A percentile compares a stretch with the other conserved stretches of the same genome.
phyloP scores from a whole-genome alignment of 2,113 vertebrate species.

The Aspidoscelis tigris region DNA sequence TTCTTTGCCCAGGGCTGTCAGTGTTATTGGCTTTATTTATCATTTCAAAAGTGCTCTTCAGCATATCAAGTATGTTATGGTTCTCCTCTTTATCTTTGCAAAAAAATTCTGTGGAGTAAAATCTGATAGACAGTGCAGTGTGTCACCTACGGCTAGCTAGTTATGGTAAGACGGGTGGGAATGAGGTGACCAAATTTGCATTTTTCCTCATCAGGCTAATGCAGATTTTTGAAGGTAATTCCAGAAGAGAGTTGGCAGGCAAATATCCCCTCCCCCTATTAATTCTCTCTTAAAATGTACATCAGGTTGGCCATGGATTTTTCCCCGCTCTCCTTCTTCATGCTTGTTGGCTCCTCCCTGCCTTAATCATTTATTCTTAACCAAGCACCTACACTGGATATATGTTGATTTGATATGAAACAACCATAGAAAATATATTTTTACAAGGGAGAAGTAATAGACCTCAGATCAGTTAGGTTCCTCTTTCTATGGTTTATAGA shows the following conservation, averaged over 20 bases:
- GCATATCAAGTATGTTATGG: neutral
- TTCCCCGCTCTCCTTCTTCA: too few species aligned
- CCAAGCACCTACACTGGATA: too few species aligned
- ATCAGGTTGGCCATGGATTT: too few species aligned
- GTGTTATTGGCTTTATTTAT: neutral
- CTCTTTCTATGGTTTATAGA: too few species aligned
- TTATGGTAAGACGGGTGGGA: neutral
- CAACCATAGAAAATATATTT: too few species aligned
- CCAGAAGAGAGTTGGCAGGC: neutral
- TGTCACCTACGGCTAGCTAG: neutral
- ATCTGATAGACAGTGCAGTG: neutral
- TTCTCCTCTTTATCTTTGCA: conserved; percentile 9
- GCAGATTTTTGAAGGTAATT: neutral
- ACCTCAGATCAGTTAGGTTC: too few species aligned
- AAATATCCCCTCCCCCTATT: neutral
- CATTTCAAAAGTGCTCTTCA: conserved; percentile 6
- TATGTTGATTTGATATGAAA: too few species aligned
- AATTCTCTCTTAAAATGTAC: neutral
- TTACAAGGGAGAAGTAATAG: too few species aligned
- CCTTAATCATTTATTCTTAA: too few species aligned
- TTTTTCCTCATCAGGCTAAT: neutral
- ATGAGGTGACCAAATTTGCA: neutral
- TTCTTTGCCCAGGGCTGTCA: neutral
- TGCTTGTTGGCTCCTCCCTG: too few species aligned
- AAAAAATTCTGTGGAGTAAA: neutral